Evolutionary conservation across 2,113 vertebrate species (phyloP).

Genomic region (Recurvirostra avosetta): DNA sequence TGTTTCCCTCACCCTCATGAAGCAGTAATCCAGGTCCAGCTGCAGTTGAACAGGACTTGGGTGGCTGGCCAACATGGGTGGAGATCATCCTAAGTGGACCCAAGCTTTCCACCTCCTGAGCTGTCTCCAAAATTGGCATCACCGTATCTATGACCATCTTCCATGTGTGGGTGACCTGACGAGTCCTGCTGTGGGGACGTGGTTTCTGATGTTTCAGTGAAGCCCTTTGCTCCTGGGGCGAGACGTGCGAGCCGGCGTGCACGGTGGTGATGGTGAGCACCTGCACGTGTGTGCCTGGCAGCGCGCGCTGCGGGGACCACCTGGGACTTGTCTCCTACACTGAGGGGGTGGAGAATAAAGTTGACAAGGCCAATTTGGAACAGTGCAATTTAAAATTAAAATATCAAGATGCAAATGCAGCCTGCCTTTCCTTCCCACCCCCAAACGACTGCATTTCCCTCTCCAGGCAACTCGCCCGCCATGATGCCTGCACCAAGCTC

Average conservation of each 20-base stretch:
- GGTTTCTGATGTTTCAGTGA: neutral
- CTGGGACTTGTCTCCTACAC: neutral
- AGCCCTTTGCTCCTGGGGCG: neutral
- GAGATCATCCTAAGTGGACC: neutral
- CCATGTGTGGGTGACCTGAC: neutral
- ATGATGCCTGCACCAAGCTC: neutral
- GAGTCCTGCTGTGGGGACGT: neutral
- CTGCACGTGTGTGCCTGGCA: neutral
- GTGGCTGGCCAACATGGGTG: neutral
- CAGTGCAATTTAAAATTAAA: neutral
- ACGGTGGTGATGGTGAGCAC: neutral
- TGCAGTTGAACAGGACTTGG: neutral
- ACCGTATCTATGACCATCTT: rapidly evolving
- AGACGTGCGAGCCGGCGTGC: rapidly evolving
- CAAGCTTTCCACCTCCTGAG: neutral
- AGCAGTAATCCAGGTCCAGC: neutral
- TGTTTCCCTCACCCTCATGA: neutral
- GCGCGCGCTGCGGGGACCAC: rapidly evolving
- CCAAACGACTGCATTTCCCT: rapidly evolving
- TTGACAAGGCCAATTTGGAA: conserved; percentile 7
- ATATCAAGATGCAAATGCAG: neutral
- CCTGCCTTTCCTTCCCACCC: neutral
- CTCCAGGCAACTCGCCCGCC: neutral
- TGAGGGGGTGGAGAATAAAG: neutral
- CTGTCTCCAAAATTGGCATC: neutral